Conservation (phyloP, 2,113 vertebrate genomes). For the Pterocles orientalis region DNA sequence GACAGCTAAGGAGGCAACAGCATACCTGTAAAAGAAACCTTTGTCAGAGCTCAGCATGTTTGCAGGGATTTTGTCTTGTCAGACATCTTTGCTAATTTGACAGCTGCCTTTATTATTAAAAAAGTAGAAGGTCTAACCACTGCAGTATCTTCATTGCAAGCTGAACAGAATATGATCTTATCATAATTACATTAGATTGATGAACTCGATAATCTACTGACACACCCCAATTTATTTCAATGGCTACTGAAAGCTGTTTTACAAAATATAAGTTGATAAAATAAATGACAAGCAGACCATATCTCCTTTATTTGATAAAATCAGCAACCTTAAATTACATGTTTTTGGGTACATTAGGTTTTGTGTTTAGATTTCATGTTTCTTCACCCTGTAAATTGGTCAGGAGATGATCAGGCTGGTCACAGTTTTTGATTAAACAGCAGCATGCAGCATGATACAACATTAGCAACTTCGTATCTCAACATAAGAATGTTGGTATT, state of each 20-base stretch:
- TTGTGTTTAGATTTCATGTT: neutral
- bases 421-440: neutral
- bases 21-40: constrained; percentile 7
- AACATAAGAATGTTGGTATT: neutral
- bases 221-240: neutral
- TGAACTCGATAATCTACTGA: neutral
- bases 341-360: neutral
- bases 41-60: constrained; percentile 18
- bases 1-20: neutral
- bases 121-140: neutral
- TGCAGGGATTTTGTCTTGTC: constrained; percentile 26
- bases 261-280: neutral
- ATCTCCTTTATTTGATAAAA: neutral
- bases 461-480: too few species aligned
- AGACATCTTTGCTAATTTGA: constrained; percentile 40
- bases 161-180: constrained; percentile 22
- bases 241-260: neutral
- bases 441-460: neutral
- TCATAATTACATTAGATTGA: neutral
- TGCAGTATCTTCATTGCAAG: neutral
- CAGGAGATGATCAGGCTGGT: neutral
- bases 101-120: constrained; percentile 37
- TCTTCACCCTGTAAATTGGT: neutral
- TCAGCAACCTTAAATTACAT: neutral
- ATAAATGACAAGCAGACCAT: neutral